Percentiles rank a stretch among this genome's conserved stretches.
phyloP scores from a whole-genome alignment of 2,888 invertebrate genomes.

The Myathropa florea region DNA sequence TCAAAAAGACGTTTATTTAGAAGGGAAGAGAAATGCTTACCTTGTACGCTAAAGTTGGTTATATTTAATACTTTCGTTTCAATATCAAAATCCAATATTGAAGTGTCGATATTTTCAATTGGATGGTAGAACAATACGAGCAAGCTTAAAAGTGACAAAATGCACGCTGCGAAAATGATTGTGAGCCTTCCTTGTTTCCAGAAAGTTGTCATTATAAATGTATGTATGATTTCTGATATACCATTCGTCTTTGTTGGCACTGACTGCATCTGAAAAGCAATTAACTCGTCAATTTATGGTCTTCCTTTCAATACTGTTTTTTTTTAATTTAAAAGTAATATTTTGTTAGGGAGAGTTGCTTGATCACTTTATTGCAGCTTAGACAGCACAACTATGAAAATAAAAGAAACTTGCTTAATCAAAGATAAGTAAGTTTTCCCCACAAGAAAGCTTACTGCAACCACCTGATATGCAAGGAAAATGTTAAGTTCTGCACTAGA shows the following conservation, averaged over 20 bases:
- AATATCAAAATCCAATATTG: neutral
- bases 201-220: neutral
- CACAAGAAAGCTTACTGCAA: too few relatives aligned
- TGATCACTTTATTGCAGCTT: too few relatives aligned
- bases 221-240: neutral
- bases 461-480: too few relatives aligned
- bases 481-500: too few relatives aligned
- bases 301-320: too few relatives aligned
- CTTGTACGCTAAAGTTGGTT: slow-evolving; percentile 17
- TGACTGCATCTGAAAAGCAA: neutral
- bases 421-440: too few relatives aligned
- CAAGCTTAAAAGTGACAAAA: slow-evolving; percentile 71
- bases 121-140: slow-evolving; percentile 72
- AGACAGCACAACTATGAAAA: too few relatives aligned
- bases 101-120: slow-evolving; percentile 11
- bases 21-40: too few relatives aligned
- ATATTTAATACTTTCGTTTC: neutral
- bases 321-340: too few relatives aligned
- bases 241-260: neutral
- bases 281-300: too few relatives aligned
- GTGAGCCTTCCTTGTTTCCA: slow-evolving; percentile 9
- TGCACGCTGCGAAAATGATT: slow-evolving; percentile 71
- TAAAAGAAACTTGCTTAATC: too few relatives aligned
- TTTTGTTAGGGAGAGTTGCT: too few relatives aligned
- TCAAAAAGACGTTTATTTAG: neutral